These are phyloP conservation scores for Drosophila cognata DNA, from an alignment of 2,888 invertebrate species.

Conservation along the genomic window DNA sequence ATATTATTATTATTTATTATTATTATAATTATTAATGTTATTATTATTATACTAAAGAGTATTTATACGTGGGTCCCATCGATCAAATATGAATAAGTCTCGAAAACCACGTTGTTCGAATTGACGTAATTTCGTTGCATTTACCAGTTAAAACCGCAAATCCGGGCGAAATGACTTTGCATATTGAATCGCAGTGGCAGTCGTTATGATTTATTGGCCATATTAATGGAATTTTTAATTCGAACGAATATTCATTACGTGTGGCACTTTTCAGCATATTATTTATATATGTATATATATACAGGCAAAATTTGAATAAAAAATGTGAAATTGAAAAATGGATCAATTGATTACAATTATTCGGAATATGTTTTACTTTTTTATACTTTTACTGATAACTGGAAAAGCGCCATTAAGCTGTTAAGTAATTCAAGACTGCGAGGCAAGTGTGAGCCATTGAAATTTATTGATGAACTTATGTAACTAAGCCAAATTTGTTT, in stretches of 20 bases:
- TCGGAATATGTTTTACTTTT: neutral
- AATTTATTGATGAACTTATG: neutral
- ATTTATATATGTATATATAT: neutral
- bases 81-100: neutral
- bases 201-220: neutral
- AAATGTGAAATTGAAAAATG: neutral
- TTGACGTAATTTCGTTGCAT: conserved; percentile 29
- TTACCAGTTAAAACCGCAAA: neutral
- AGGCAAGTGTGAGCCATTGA: neutral
- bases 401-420: neutral
- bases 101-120: neutral
- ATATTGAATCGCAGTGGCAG: conserved; percentile 23
- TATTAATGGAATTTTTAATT: conserved; percentile 20
- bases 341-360: neutral
- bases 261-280: neutral
- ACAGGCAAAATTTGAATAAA: neutral
- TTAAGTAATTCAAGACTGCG: neutral
- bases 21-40: neutral
- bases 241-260: conserved; percentile 1
- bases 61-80: neutral
- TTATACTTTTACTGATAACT: neutral
- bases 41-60: neutral
- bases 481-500: neutral
- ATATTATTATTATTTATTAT: neutral
- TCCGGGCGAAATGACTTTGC: conserved; percentile 6